Evolutionary conservation across 2,113 vertebrate species (phyloP).

Genomic region (Macroglossus sobrinus): DNA sequence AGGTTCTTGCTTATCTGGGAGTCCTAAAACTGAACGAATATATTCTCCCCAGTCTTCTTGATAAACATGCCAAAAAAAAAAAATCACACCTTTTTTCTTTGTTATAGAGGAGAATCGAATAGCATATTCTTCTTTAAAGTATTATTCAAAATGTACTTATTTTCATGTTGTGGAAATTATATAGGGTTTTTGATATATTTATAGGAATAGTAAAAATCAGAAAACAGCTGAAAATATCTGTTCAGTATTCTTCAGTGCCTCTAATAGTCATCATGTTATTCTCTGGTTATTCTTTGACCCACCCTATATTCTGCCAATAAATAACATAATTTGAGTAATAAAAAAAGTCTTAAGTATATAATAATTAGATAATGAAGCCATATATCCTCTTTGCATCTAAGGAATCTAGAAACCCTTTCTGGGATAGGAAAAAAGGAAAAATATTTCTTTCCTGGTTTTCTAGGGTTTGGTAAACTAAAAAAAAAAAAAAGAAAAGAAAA

Average conservation of each 20-base stretch:
- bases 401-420: neutral
- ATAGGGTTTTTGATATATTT: neutral
- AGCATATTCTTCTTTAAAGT: neutral
- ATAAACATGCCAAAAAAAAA: neutral
- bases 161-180: neutral
- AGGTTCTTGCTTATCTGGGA: neutral
- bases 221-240: neutral
- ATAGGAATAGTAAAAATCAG: neutral
- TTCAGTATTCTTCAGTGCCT: neutral
- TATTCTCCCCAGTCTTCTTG: neutral
- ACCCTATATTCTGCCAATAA: neutral
- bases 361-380: neutral
- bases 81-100: neutral
- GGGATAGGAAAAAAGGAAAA: neutral
- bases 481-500: too few relatives aligned
- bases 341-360: neutral
- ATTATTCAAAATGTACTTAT: neutral
- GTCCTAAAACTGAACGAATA: neutral
- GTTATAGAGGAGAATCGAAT: neutral
- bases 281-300: neutral
- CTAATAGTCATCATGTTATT: neutral
- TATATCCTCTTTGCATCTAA: neutral
- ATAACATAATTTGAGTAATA: constrained; percentile 19
- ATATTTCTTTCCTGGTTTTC: neutral
- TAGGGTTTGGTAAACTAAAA: neutral